Evolutionary conservation across 2,888 invertebrate genomes (phyloP), one percentile per base, ranked within the genome.

Genomic region (Cosmorhoe ocellata): DNA sequence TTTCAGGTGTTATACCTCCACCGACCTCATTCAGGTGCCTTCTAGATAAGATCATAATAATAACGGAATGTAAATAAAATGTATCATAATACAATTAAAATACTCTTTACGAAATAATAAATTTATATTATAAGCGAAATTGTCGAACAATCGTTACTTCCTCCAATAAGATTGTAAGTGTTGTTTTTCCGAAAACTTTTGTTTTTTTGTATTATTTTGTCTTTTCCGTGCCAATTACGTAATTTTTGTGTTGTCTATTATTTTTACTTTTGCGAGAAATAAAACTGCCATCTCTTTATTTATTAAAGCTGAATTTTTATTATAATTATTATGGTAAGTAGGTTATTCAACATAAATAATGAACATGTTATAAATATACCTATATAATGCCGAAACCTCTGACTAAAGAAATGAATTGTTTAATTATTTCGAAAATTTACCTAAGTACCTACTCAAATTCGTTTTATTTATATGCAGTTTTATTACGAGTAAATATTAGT

Each of bases 1-100:
- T 81, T 81, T 6, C 84, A 87, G 88, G 69, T 84, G 71, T 81
- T 74, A 74, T 66, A 81, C 80, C 87, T 86, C 89, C 89, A 87
- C 89, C 89, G 88, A 88, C 88, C 89, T 88, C 87, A 88, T 80
- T 78, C 81, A 80, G 90, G 89, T 90, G 89, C 90, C 89, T 89
- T 89, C 86, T 84, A 87, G 81, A 78, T 73, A 79, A 86, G 81
- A 77, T 70, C 71, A 72, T 78, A 70, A 63, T 66, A 58, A 62
- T 73, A 79, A 79, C 79, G 78, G 78, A 54, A 58, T 87, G 87
- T 87, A 88, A 76, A 88, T 88, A 87, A n/a, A 69, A 79, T 87
- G 84, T 86, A 87, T 76, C 63, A 82, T 85, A 85, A 71, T 70
- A 74, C 60, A 56, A 40, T 41, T 74, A 74, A 74, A 81, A 79